A percentile compares a stretch with the other conserved stretches of the same genome.
phyloP scores from a whole-genome alignment of 2,888 invertebrate species.

The Epinotia brunnichana region DNA sequence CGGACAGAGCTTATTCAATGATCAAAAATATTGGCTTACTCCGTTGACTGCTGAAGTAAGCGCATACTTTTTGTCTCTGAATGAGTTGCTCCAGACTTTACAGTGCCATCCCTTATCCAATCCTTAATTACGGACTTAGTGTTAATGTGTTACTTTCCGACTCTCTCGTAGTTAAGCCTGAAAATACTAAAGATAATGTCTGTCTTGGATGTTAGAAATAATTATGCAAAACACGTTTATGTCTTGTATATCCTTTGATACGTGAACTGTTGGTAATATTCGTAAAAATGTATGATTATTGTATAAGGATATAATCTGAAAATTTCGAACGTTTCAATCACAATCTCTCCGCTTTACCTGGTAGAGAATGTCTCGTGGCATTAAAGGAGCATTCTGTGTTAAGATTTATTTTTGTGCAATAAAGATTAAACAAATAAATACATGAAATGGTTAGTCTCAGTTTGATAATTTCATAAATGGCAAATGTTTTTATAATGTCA shows the following conservation, averaged over 20 bases:
- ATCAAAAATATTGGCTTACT: conserved; percentile 1
- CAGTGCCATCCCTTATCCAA: conserved; percentile 42
- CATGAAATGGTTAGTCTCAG: background rate
- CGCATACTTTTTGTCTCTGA: conserved; percentile 4
- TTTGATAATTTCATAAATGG: no score
- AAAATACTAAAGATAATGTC: background rate
- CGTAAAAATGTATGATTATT: background rate
- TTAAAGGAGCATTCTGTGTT: no score
- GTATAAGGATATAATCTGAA: background rate
- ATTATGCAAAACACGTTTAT: background rate
- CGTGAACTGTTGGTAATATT: background rate
- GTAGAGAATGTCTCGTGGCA: no score
- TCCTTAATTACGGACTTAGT: conserved; percentile 27
- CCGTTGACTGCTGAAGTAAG: background rate
- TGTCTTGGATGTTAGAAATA: background rate
- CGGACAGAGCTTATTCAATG: conserved; percentile 30
- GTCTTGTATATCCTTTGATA: background rate
- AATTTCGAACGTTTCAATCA: no score
- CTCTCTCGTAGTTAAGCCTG: conserved; percentile 5
- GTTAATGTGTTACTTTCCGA: conserved; percentile 9
- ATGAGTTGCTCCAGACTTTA: conserved; percentile 35
- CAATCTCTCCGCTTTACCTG: no score
- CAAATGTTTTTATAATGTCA: background rate
- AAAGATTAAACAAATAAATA: background rate
- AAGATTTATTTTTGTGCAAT: no score